These are phyloP conservation scores for Mystacornis crossleyi DNA, from an alignment of 2,113 vertebrate genomes.

Conservation along the genomic window DNA sequence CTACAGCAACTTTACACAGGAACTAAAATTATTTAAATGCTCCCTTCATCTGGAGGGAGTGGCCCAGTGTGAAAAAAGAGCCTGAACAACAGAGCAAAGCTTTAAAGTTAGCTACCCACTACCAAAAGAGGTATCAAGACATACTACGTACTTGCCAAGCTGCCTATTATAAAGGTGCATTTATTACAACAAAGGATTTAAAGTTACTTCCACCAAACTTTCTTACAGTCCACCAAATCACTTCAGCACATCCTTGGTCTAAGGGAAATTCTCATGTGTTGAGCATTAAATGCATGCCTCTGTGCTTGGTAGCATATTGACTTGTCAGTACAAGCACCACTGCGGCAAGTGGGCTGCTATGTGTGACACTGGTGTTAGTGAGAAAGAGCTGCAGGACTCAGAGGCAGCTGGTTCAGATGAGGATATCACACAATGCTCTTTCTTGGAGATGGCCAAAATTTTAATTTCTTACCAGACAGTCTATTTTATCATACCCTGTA, in stretches of 20 bases:
- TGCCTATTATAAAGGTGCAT: neutral
- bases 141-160: neutral
- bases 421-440: neutral
- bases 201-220: neutral
- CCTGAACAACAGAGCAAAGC: neutral
- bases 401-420: neutral
- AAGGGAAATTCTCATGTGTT: neutral
- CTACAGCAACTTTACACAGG: neutral
- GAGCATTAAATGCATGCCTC: neutral
- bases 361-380: neutral
- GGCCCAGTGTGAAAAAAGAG: neutral
- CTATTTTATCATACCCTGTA: neutral
- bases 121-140: neutral
- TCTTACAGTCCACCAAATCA: neutral
- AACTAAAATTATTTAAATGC: neutral
- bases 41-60: too few species aligned
- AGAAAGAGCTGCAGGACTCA: accelerated
- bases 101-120: neutral
- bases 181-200: neutral
- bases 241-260: neutral
- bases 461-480: neutral
- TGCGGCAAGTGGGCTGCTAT: neutral
- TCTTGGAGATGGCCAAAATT: accelerated
- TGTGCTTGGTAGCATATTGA: neutral
- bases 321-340: neutral